Evolutionary conservation across 2,888 invertebrate genomes (phyloP).

Genomic region (Drosophila pseudotalamancana): DNA sequence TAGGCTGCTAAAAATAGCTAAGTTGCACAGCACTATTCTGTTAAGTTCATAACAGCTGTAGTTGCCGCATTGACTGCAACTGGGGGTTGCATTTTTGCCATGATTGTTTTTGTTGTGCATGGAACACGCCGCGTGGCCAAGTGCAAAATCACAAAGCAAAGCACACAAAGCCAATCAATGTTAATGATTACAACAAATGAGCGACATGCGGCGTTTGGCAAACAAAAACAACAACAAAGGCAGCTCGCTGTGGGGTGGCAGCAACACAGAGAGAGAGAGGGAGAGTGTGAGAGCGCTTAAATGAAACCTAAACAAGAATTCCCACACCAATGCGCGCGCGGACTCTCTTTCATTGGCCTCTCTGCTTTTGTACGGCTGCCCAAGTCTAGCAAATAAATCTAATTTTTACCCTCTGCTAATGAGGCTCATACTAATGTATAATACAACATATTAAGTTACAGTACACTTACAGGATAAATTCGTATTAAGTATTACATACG

Average conservation of each 20-base stretch:
- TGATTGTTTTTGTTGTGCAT: conserved; percentile 35
- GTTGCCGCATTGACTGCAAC: conserved; percentile 18
- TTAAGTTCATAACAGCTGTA: conserved; percentile 41
- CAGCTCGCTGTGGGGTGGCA: conserved; percentile 32
- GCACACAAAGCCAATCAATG: conserved; percentile 59
- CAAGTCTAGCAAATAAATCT: conserved; percentile 19
- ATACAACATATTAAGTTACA: conserved; percentile 6
- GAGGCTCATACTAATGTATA: background rate
- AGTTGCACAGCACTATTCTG: conserved; percentile 23
- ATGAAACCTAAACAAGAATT: conserved; percentile 23
- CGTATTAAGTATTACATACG: background rate
- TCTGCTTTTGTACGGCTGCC: conserved; percentile 42
- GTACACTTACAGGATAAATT: background rate
- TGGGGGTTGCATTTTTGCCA: conserved; percentile 27
- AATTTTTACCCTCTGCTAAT: background rate
- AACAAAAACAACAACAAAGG: conserved; percentile 52
- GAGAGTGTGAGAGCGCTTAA: conserved; percentile 3
- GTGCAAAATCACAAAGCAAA: conserved; percentile 62
- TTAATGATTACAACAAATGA: conserved; percentile 57
- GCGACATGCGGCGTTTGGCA: conserved; percentile 51
- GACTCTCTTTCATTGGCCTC: conserved; percentile 3
- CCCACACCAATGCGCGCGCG: conserved; percentile 41
- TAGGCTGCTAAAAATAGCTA: background rate
- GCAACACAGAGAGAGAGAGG: background rate
- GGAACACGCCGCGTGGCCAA: conserved; percentile 51